Percentiles rank a stretch among this genome's conserved stretches.
phyloP scores from a whole-genome alignment of 2,797 vertebrate genomes.

The Lerista edwardsae region DNA sequence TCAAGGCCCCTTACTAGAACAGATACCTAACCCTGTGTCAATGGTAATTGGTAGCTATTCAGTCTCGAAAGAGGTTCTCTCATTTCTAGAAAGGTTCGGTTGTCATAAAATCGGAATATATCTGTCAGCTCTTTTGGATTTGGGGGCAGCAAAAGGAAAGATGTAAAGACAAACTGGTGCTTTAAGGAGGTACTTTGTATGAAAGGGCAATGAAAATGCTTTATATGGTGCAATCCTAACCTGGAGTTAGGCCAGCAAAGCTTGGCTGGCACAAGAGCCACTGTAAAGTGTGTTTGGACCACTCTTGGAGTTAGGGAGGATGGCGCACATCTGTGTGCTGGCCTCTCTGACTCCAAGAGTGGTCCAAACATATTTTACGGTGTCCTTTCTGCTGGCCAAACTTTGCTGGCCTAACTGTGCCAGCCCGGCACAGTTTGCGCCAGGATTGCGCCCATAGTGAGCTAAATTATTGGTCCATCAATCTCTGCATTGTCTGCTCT shows the following conservation, averaged over 20 bases:
- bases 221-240: too few species aligned
- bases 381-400: too few species aligned
- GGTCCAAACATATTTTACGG: too few species aligned
- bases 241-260: too few species aligned
- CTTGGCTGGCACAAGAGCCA: too few species aligned
- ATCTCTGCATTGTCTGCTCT: neutral
- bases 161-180: neutral
- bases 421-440: too few species aligned
- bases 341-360: too few species aligned
- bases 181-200: accelerated
- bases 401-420: too few species aligned
- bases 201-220: neutral
- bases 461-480: neutral
- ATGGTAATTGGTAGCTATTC: neutral
- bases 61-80: neutral
- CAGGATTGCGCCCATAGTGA: too few species aligned
- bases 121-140: neutral
- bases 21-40: neutral
- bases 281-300: too few species aligned
- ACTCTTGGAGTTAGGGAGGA: too few species aligned
- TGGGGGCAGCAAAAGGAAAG: neutral
- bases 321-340: too few species aligned
- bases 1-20: neutral
- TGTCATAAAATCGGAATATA: constrained; percentile 20
- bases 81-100: neutral